Base-by-base conservation (phyloP, 1,140 invertebrate genomes). In the Aporrectodea caliginosa region DNA sequence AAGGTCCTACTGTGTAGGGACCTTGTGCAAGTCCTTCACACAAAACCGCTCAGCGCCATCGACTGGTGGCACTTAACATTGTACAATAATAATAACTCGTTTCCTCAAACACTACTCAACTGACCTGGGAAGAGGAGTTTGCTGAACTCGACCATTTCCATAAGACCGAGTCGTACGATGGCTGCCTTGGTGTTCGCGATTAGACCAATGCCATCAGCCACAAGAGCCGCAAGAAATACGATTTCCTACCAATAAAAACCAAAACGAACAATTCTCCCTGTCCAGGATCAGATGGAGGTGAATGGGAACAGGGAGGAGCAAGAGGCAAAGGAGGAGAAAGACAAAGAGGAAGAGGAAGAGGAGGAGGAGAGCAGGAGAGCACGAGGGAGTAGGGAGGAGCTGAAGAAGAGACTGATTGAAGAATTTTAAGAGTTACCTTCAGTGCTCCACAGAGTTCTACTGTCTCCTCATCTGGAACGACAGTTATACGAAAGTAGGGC, bases 161-260 rank as follows among this genome's bases (percentile, higher is more conserved):
- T 98, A 0, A 99, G 91, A n/a, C 98, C 98, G 12, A 99, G 90
- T 79, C 98, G 91, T 84, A 99, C 98, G 0, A 99, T 93, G 0
- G 98, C 98, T 0, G 98, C 97, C 88, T 99, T 99, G 14, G 98
- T 99, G 87, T 99, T 99, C 85, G 99, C 97, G 12, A 97, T 97
- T 2, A n/a, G n/a, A 31, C 92, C 92, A 2, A 99, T 89, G 29
- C 98, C 98, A 88, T 99, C 98, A 0, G 95, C 93, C 87, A 99
- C 98, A 72, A 98, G 98, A 78, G 98, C 97, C 70, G 94, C 98
- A 82, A 96, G 96, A 16, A 96, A 98, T 1, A 99, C 97, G 84
- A 99, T 96, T 89, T 99, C 98, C 95, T 97, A 84, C 30, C 58
- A 77, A 30, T 29, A 73, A 29, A n/a, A n/a, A n/a, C n/a, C n/a